These are phyloP conservation scores for Maccullochella peelii DNA, from an alignment of 2,113 vertebrate species.

Conservation along the genomic window DNA sequence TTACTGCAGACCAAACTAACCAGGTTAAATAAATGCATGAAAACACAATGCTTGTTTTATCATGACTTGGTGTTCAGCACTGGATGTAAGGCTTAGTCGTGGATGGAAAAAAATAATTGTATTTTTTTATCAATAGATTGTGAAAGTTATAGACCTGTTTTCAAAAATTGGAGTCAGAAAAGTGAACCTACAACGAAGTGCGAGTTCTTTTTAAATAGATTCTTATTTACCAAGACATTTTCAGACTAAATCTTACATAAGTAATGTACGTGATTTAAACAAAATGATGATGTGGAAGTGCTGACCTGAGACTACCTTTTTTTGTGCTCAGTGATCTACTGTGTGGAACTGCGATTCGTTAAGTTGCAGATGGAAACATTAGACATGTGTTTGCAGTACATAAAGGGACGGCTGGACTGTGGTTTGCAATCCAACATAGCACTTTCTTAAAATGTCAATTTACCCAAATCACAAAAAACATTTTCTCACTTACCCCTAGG, in stretches of 20 bases:
- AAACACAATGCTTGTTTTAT: not conserved
- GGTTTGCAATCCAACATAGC: not conserved
- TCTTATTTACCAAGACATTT: not conserved
- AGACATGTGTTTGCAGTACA: not conserved
- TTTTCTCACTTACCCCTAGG: not conserved
- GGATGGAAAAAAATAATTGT: not conserved
- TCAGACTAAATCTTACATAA: not conserved
- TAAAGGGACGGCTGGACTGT: not conserved
- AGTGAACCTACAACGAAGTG: not conserved
- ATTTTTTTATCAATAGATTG: not conserved
- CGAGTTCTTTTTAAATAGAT: not conserved
- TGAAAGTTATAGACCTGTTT: not conserved
- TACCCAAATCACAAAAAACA: not conserved
- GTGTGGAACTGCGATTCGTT: not conserved
- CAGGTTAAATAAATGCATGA: not conserved
- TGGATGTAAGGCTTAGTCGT: not conserved
- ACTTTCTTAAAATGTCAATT: not conserved
- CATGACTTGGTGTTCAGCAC: not conserved
- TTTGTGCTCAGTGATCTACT: not conserved
- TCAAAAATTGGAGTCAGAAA: not conserved
- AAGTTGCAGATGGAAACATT: not conserved
- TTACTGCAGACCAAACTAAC: not conserved
- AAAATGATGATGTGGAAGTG: not conserved
- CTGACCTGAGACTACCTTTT: conserved; percentile 5
- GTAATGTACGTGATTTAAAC: not conserved